Percentiles rank a stretch among this genome's conserved stretches.
Conservation (phyloP, 2,113 vertebrate genomes). For the Promerops cafer region DNA sequence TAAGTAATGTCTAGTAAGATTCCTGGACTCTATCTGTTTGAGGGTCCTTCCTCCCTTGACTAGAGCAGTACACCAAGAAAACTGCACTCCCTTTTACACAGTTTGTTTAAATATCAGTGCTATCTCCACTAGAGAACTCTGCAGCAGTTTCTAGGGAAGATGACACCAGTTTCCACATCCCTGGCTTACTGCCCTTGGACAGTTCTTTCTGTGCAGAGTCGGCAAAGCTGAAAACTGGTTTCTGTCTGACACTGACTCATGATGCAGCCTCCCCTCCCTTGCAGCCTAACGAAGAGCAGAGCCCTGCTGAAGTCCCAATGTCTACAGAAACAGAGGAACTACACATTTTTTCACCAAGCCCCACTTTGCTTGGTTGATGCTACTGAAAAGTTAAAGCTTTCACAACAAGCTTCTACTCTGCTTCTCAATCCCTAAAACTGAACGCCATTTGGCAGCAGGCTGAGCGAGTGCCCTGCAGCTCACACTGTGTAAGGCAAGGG, state of each 20-base stretch:
- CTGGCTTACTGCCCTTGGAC: slow-evolving; percentile 3
- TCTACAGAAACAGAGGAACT: background rate
- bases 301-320: background rate
- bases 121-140: background rate
- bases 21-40: background rate
- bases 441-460: background rate
- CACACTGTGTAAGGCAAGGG: background rate
- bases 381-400: background rate
- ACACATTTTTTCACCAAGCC: background rate
- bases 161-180: slow-evolving; percentile 22
- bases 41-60: background rate
- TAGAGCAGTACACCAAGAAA: background rate
- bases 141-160: slow-evolving; percentile 36
- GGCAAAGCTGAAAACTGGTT: background rate
- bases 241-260: background rate
- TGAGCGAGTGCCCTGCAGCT: background rate
- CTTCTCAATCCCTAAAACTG: background rate
- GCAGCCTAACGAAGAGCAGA: background rate
- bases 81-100: background rate
- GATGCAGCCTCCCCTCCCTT: background rate
- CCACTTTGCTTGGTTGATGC: background rate
- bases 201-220: background rate
- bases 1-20: background rate
- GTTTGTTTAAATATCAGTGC: background rate
- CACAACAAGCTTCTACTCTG: background rate